Base-by-base conservation (phyloP, 2,888 invertebrate genomes). In the Corbicula japonica region DNA sequence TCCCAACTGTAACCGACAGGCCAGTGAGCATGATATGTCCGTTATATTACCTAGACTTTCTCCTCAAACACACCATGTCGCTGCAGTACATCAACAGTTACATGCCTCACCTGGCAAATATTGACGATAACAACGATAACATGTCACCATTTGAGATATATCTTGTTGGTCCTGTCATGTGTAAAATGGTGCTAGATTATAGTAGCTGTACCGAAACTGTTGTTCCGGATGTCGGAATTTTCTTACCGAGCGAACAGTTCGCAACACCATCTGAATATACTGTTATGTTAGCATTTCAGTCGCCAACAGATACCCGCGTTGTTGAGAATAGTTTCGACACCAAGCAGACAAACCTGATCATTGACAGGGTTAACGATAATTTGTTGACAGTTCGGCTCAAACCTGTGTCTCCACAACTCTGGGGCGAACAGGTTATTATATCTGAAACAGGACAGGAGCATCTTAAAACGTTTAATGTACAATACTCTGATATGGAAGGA, bases 391-490 rank as follows among this genome's bases (percentile, higher is more conserved):
- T 60, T 38, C 23, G 21, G 2, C 26, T 60, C 35, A 26, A 15
- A 15, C 60, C 60, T 23, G 60, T 60, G 1, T 26, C 26, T 1
- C 23, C 28, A 18, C n/a, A 10, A 28, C 26, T 44, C 4, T 41
- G 56, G 56, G 56, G 35, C 12, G 18, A 32, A 56, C 34, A 32
- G 23, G 28, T 32, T 32, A 0, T 56, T 1, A 32, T 35, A 56
- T 34, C 21, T 21, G 56, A 21, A 23, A 21, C 34, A 56, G 56
- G n/a, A 21, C 35, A n/a, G 3, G 18, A 34, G 23, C 35, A 35
- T 56, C 35, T 56, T 21, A 56, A 56, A 32, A 23, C 21, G 2
- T 32, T 56, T n/a, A 23, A 56, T 10, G 21, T 56, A 56, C 56
- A 32, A 56, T 34, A 56, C 56, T 56, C 32, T 2, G 21, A 34